A percentile compares a stretch with the other conserved stretches of the same genome.
Evolutionary conservation across 2,113 vertebrate genomes (phyloP).

Genomic region (Echinops telfairi): DNA sequence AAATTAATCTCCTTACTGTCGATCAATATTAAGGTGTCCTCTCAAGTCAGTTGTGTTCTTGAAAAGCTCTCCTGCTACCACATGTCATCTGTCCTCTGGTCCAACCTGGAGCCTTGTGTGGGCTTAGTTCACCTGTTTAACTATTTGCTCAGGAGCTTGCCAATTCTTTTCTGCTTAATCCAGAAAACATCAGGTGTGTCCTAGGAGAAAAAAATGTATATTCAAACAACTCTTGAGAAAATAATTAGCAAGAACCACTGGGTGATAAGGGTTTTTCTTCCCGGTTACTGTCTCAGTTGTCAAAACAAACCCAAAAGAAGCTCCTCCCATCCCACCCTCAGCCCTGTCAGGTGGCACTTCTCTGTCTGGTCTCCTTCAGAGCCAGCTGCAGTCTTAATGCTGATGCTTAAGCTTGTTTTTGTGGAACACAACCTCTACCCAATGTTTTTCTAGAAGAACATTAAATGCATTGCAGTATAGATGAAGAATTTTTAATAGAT

Average conservation of each 20-base stretch:
- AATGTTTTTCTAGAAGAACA: not conserved
- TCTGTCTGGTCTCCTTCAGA: not conserved
- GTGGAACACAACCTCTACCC: not conserved
- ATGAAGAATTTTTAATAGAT: not conserved
- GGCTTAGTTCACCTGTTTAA: not conserved
- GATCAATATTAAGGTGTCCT: too few species aligned
- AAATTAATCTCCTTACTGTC: too few species aligned
- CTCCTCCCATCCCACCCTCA: not conserved
- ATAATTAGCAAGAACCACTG: not conserved
- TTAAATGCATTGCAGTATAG: not conserved
- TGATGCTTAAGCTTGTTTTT: not conserved
- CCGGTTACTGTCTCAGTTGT: not conserved
- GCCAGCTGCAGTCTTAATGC: not conserved
- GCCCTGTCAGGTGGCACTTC: not conserved
- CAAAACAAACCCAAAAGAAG: not conserved
- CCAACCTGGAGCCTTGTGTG: not conserved
- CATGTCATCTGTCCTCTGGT: not conserved
- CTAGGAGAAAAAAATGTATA: not conserved
- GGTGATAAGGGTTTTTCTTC: not conserved
- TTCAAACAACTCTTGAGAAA: not conserved
- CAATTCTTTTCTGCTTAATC: not conserved
- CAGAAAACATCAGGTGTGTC: not conserved
- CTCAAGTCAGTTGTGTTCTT: not conserved
- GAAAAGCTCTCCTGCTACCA: not conserved
- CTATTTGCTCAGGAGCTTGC: not conserved